These are phyloP conservation scores for Ennomos fuscantarius DNA, from an alignment of 2,888 invertebrate species.

Conservation along the genomic window DNA sequence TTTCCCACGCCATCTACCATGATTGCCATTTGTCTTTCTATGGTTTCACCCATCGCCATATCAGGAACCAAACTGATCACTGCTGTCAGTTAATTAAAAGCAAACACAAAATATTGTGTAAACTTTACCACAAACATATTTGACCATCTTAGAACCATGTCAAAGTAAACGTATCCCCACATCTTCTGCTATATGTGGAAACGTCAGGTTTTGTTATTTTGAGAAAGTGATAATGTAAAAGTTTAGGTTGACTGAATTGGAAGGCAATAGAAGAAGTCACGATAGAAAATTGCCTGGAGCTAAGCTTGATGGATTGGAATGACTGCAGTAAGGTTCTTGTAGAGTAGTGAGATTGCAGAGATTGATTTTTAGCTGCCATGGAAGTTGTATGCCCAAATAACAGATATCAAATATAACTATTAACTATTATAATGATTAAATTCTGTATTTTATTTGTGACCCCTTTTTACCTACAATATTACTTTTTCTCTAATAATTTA, in stretches of 20 bases:
- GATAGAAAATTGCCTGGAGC: slow-evolving; percentile 65
- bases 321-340: slow-evolving; percentile 44
- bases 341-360: slow-evolving; percentile 46
- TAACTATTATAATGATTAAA: no score
- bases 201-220: background rate
- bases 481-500: no score
- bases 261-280: slow-evolving; percentile 76
- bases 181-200: background rate
- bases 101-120: slow-evolving; percentile 66
- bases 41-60: slow-evolving; percentile 51
- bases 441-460: no score
- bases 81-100: slow-evolving; percentile 76
- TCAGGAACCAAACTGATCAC: slow-evolving; percentile 54
- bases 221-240: slow-evolving; percentile 8
- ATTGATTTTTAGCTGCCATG: background rate
- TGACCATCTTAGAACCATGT: slow-evolving; percentile 5
- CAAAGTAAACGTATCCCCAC: background rate
- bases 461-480: no score
- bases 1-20: slow-evolving; percentile 68
- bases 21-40: slow-evolving; percentile 49
- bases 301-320: slow-evolving; percentile 70
- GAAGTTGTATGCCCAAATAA: no score
- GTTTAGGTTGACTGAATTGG: slow-evolving; percentile 40
- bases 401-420: no score
- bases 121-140: slow-evolving; percentile 5